Base-by-base conservation (phyloP, 1,140 invertebrate species). In the Drosophila saltans region DNA sequence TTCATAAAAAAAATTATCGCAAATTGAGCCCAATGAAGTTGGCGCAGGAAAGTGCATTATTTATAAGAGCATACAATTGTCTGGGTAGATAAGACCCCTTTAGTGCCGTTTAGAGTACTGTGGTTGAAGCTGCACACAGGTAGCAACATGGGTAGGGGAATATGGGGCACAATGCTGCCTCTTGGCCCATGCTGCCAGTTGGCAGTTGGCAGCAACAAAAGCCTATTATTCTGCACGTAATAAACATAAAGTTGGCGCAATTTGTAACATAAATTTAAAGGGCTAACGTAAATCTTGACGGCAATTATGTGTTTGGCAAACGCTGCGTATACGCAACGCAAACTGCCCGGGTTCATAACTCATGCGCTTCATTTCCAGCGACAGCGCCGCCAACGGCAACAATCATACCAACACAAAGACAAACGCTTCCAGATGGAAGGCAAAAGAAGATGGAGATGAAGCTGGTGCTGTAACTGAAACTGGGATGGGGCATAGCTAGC, bases 171-270 rank as follows among this genome's bases (percentile, higher is more conserved):
- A 26, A 52, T 26, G 45, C 45, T 24, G 21, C 45, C 36, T 40
- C 41, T 10, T 60, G 28, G 48, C 64, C 59, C 33, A 36, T 36
- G 33, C 3, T 36, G 1, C 28, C 40, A n/a, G 10, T 58, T 64
- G 30, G 56, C 72, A 39, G 58, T 72, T 75, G 76, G 73, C 66
- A 70, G 48, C 75, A 78, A 80, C 78, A 80, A 78, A 79, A 81
- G 80, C 80, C 80, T 81, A 81, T 83, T 83, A 83, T 82, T 84
- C 77, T 77, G 80, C 81, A 84, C 81, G 81, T 84, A 84, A 84
- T 84, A 84, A 83, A 83, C 81, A 84, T 84, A 84, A 83, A 84
- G 80, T 74, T 83, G 73, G 77, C 73, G 76, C 77, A 80, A 83
- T 84, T 84, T 83, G 77, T 78, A 84, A 77, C 73, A 80, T 84